phyloP scores from a whole-genome alignment of 2,888 invertebrate species.

The Ophioninae sp. region DNA sequence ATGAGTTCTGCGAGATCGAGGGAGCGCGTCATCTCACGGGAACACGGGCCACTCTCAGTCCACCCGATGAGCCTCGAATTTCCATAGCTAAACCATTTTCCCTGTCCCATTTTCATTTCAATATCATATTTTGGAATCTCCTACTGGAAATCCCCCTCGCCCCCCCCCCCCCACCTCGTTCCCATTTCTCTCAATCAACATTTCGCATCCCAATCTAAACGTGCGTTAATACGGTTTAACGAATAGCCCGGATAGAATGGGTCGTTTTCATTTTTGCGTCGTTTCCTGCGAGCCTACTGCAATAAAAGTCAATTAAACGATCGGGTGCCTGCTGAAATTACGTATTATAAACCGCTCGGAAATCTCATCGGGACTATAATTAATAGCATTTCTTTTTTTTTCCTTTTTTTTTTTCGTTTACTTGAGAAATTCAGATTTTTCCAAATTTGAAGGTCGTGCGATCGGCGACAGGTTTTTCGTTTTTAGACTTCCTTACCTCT shows the following conservation, averaged over 20 bases:
- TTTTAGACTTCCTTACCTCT: too few relatives aligned
- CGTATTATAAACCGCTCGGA: conserved; percentile 14
- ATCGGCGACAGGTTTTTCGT: too few relatives aligned
- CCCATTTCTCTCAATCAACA: conserved; percentile 57
- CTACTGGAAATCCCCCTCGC: too few relatives aligned
- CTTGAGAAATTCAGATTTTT: neutral
- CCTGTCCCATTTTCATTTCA: conserved; percentile 52
- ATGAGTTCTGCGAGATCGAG: conserved; percentile 45
- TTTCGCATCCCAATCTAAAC: conserved; percentile 21
- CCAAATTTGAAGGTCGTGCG: neutral
- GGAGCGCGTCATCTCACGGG: conserved; percentile 46
- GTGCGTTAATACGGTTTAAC: conserved; percentile 36
- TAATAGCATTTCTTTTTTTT: neutral
- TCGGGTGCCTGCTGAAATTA: neutral
- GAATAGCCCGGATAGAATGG: conserved; percentile 46
- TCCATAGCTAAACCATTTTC: conserved; percentile 54
- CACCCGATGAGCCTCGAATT: conserved; percentile 38
- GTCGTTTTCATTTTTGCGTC: conserved; percentile 44
- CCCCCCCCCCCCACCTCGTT: too few relatives aligned
- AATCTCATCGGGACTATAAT: neutral
- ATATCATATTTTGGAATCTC: conserved; percentile 58
- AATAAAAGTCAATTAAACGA: conserved; percentile 30
- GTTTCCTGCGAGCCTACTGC: neutral
- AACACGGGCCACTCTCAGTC: conserved; percentile 38
- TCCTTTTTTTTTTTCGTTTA: neutral